Evolutionary conservation across 2,797 vertebrate species (phyloP), one percentile per base, ranked within the genome.

Genomic region (Erethizon dorsatum): DNA sequence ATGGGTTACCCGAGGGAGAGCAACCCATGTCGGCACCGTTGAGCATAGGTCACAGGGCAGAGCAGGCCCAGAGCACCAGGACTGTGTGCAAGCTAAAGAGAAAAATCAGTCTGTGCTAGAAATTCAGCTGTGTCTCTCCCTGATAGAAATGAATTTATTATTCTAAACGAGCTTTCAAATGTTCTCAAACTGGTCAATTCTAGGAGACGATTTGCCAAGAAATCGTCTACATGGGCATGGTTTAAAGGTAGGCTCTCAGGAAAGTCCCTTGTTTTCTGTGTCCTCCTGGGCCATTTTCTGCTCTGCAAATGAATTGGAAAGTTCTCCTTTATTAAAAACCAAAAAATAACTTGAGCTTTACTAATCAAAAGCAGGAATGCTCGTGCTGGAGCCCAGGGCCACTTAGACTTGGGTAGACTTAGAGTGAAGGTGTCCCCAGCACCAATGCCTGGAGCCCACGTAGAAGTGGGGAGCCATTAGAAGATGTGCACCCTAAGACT

Each of bases 401-500:
- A n/a, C 57, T 33, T 33, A 79, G 3, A 33, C 37, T n/a, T 17
- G 18, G 80, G 47, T 4, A 26, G n/a, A 67, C 31, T 18, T 14
- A 2, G 24, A 41, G 4, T 45, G 9, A 85, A 73, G 17, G 26
- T 24, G 31, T 6, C 10, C 15, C 5, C 6, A 6, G 13, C 61
- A 17, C 45, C 5, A 4, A 13, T 2, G 5, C 6, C 0, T 1
- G n/a, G 83, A 61, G 17, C 17, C 37, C 33, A 17, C 0, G 0
- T 3, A 5, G 1, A 4, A 10, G 14, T 37, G n/a, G 6, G 45
- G 14, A 52, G 26, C 17, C 5, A 31, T 10, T 18, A 15, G 41
- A 24, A 26, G 0, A 1, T 2, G 1, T 7, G 5, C 2, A 2
- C 73, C 41, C 61, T 2, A 10, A 37, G 20, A 1, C 0, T 1